phyloP scores from a whole-genome alignment of 2,113 vertebrate species.

The Arothron firmamentum region DNA sequence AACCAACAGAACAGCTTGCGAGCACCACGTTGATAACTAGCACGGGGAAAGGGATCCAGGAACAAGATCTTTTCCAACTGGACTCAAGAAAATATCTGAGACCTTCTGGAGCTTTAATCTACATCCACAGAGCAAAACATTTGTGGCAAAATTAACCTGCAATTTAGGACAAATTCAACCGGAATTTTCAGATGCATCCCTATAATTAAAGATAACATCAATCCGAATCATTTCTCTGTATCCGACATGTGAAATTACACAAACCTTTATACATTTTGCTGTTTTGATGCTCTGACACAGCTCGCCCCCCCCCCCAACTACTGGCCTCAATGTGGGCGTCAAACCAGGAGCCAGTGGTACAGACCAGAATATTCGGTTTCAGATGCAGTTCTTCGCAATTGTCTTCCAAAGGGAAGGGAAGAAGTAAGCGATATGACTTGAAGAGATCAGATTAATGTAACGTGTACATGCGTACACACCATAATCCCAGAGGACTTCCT shows the following conservation, averaged over 20 bases:
- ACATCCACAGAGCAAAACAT: too few species aligned
- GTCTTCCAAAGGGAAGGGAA: constrained; percentile 67
- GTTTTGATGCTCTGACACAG: constrained; percentile 9
- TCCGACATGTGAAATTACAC: constrained; percentile 10
- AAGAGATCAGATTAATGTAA: constrained; percentile 75
- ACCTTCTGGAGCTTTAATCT: too few species aligned
- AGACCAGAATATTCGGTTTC: constrained; percentile 71
- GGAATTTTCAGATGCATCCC: neutral
- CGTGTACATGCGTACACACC: constrained; percentile 38
- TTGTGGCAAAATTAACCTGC: too few species aligned
- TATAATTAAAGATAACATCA: too few species aligned
- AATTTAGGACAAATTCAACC: too few species aligned
- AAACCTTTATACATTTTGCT: constrained; percentile 1
- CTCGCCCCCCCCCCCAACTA: constrained; percentile 28
- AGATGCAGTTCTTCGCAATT: constrained; percentile 74
- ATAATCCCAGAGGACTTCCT: constrained; percentile 74
- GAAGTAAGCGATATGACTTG: constrained; percentile 73
- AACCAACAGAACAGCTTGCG: too few species aligned
- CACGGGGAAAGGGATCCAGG: too few species aligned
- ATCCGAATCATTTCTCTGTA: constrained; percentile 3
- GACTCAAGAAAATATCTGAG: too few species aligned
- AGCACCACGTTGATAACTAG: too few species aligned
- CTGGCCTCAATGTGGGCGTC: constrained; percentile 50
- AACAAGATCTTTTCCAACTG: too few species aligned
- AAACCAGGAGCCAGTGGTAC: constrained; percentile 52